Evolutionary conservation across 2,113 vertebrate genomes (phyloP), one percentile per base, ranked within the genome.

Genomic region (Syngnathus typhle): DNA sequence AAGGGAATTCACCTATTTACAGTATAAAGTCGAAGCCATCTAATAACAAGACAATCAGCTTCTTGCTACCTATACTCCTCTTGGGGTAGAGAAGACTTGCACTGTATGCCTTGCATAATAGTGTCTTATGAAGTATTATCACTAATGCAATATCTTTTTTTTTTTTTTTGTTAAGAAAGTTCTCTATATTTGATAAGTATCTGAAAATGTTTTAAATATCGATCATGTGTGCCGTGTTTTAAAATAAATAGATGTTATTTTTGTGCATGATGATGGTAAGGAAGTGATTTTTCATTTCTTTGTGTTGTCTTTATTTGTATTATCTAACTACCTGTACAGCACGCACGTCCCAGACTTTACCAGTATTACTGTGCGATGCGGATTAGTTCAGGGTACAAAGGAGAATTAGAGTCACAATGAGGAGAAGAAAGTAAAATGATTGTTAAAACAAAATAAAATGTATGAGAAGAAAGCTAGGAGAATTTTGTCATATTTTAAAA

Each of bases 301-400:
- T 47, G 44, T 16, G 44, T 67, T 19, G 23, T 8, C 7, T 77
- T 38, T 80, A 81, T 83, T 71, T 85, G 72, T 92, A 52, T 83
- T 85, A 87, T 89, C 77, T 75, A 0, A 18, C 82, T 92, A 91
- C 84, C 86, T 86, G 47, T 68, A 81, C 82, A 86, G 89, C 81
- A 91, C 93, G 90, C 88, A 89, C 92, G 86, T 83, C 72, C 74
- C 51, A 84, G n/a, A 87, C 86, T 87, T 79, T 88, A 79, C 80
- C 94, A 95, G 93, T 96, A 93, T 96, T 96, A 94, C 77, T 72
- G 89, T 83, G 85, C 83, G 82, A 87, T 84, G 85, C 90, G 90
- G 86, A 36, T 58, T 36, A 36, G 7, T 36, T 58, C 55, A 58
- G 55, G 55, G 55, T 58, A 16, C 55, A 58, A 58, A 58, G 27